A percentile compares a stretch with the other conserved stretches of the same genome.
Evolutionary conservation across 1,140 invertebrate genomes (phyloP).

Genomic region (Aleiodes sp.): DNA sequence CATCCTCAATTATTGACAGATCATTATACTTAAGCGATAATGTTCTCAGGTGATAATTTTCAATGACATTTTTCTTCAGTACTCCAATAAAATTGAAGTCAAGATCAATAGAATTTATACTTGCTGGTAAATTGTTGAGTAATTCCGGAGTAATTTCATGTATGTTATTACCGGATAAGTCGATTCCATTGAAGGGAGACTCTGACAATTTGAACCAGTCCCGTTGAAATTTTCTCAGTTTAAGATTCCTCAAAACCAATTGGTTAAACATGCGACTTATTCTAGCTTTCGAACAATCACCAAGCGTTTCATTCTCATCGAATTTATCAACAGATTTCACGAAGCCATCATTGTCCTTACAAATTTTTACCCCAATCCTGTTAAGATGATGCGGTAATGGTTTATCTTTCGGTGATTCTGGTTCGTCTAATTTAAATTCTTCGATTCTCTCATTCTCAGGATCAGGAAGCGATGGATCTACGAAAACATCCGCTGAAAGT

Average conservation of each 20-base stretch:
- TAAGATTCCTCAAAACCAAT: conserved; percentile 35
- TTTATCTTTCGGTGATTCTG: too few species aligned
- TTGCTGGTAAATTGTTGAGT: conserved; percentile 45
- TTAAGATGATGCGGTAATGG: conserved; percentile 12
- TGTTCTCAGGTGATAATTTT: conserved; percentile 40
- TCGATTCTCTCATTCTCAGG: neutral
- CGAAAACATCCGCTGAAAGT: conserved; percentile 43
- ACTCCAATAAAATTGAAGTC: conserved; percentile 22
- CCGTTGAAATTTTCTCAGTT: conserved; percentile 43
- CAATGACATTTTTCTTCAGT: conserved; percentile 38
- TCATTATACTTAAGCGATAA: conserved; percentile 41
- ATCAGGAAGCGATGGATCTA: conserved; percentile 37
- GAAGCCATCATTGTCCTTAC: conserved; percentile 34
- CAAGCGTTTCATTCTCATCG: conserved; percentile 24
- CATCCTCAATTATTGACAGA: conserved; percentile 43
- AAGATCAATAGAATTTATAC: conserved; percentile 40
- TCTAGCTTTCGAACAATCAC: conserved; percentile 28
- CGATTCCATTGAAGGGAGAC: conserved; percentile 34
- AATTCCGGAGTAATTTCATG: conserved; percentile 45
- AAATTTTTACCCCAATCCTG: conserved; percentile 44
- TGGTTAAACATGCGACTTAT: conserved; percentile 26
- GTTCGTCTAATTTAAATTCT: neutral
- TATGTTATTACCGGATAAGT: conserved; percentile 45
- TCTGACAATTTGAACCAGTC: conserved; percentile 46
- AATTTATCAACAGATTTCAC: conserved; percentile 39